Base-by-base conservation (phyloP, 92 coral and sea anemone species). In the Porites divaricata region DNA sequence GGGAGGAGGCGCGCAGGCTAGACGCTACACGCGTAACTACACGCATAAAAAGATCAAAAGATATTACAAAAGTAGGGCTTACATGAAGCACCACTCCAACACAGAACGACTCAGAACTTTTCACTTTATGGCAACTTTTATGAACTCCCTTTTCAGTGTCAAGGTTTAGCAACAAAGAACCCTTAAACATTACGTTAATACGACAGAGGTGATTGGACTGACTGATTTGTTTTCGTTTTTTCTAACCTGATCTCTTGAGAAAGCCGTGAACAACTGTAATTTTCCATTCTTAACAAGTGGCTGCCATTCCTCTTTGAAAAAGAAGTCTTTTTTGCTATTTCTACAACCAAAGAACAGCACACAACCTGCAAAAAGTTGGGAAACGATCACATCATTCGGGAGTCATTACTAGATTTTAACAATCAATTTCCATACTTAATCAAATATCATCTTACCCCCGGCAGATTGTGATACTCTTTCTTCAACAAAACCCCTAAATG, bases 221-320 rank as follows among this genome's bases (percentile, higher is more conserved):
- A 26, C 35, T 26, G 35, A 26, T 26, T 26, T 26, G 35, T 26
- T 26, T 26, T 1, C 35, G 35, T 26, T 26, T 26, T 26, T 26
- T 8, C 58, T 71, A 83, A 96, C 99, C 96, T 96, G 99, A 70
- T 96, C 99, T 67, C 99, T 88, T n/a, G 99, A 96, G 76, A 96
- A 96, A 41, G 99, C 99, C 0, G 97, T 89, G 52, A 91, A 91
- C 56, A 96, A 83, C 22, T 77, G 70, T 14, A 96, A 64, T 14
- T 76, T 73, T 23, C 96, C 96, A 26, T 74, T 76, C 41, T 83
- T 25, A 19, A 69, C 50, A 28, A 96, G 91, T 28, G 90, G 89
- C 13, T 74, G 66, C 99, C 99, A 96, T 56, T 96, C 97, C 0
- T 95, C 89, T 72, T 85, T 92, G 76, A 95, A 96, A 81, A 95